Evolutionary conservation across 2,113 vertebrate genomes (phyloP).

Genomic region (Nansenia antarctica): DNA sequence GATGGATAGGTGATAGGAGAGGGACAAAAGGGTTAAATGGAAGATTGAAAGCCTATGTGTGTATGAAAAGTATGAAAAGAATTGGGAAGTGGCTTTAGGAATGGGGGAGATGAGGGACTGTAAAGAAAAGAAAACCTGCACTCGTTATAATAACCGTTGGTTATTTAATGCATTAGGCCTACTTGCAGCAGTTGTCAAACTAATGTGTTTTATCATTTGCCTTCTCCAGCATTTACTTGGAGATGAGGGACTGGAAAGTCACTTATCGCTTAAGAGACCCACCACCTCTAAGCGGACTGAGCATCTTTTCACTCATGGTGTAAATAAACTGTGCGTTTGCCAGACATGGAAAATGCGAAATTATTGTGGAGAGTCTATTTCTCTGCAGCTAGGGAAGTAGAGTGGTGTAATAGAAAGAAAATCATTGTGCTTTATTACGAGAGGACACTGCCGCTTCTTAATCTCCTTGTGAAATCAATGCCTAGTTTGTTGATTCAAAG

Average conservation of each 20-base stretch:
- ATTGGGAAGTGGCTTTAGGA: not conserved
- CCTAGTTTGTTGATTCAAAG: not conserved
- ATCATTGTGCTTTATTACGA: not conserved
- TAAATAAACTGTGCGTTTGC: not conserved
- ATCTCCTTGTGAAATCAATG: not conserved
- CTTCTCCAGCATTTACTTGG: no score
- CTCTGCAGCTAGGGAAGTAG: not conserved
- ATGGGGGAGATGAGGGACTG: not conserved
- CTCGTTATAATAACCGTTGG: not conserved
- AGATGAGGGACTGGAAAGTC: no score
- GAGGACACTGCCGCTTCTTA: not conserved
- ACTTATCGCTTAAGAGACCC: no score
- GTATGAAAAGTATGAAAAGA: not conserved
- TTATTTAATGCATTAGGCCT: no score
- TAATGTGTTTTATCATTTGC: no score
- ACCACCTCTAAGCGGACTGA: no score
- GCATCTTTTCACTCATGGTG: no score
- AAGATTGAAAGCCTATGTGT: not conserved
- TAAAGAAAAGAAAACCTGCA: constrained; percentile 23
- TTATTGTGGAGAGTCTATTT: not conserved
- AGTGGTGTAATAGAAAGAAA: not conserved
- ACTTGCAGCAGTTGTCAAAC: no score
- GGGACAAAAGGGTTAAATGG: not conserved
- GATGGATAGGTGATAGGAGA: not conserved
- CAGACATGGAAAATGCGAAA: not conserved